Evolutionary conservation across 2,797 vertebrate genomes (phyloP).

Genomic region (Sternotherus odoratus): DNA sequence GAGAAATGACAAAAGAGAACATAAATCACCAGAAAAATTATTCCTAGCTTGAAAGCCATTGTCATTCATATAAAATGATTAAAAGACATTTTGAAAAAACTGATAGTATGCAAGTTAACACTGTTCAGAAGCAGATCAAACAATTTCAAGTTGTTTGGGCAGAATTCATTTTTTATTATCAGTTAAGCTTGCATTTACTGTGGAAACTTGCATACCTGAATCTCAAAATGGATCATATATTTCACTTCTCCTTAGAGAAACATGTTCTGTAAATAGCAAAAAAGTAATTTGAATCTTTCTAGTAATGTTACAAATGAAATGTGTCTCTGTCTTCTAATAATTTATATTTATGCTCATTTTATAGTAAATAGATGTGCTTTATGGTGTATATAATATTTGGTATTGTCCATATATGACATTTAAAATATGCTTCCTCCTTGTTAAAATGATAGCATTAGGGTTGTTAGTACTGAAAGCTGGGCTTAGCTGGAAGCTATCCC

Average conservation of each 20-base stretch:
- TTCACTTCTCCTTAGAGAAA: background rate
- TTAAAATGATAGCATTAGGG: background rate
- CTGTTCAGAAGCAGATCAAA: background rate
- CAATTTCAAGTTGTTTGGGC: too few relatives aligned
- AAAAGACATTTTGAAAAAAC: background rate
- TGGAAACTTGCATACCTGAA: background rate
- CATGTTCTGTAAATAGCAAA: background rate
- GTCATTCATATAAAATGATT: background rate
- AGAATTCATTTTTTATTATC: background rate
- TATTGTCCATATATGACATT: too few relatives aligned
- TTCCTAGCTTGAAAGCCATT: background rate
- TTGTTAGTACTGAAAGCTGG: background rate
- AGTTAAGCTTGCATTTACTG: background rate
- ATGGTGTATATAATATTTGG: background rate
- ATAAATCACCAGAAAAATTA: background rate
- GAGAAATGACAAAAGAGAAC: background rate
- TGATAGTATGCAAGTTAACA: too few relatives aligned
- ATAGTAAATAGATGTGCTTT: background rate
- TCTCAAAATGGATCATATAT: background rate
- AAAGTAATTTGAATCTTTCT: background rate
- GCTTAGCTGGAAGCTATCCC: background rate
- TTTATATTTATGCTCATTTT: background rate
- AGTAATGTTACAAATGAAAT: background rate
- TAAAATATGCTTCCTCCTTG: background rate
- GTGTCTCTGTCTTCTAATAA: background rate